phyloP scores from a whole-genome alignment of 2,888 invertebrate species.

The Parasteatoda lunata region DNA sequence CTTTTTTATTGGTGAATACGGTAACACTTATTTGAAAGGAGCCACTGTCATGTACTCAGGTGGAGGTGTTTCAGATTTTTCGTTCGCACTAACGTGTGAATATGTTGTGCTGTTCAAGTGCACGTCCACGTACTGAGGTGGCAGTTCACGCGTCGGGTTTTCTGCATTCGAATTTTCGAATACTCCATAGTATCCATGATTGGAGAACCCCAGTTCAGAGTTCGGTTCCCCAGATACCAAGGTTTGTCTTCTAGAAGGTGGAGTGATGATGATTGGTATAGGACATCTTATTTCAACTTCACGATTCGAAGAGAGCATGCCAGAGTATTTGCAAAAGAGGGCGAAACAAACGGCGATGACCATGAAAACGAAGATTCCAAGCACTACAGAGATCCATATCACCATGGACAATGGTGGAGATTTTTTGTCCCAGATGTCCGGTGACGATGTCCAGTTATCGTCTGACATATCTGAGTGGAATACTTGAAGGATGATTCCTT shows the following conservation, averaged over 20 bases:
- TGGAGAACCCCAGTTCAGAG: background rate
- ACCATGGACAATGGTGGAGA: background rate
- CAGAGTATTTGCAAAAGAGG: background rate
- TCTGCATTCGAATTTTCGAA: background rate
- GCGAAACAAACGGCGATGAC: background rate
- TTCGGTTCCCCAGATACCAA: background rate
- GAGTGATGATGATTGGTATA: background rate
- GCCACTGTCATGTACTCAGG: slow-evolving; percentile 39
- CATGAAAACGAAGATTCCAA: background rate
- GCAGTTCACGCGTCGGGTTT: background rate
- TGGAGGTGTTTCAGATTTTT: background rate
- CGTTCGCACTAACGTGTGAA: background rate
- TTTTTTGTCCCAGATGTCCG: background rate
- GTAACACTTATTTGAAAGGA: slow-evolving; percentile 18
- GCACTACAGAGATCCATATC: slow-evolving; percentile 1
- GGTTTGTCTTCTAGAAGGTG: background rate
- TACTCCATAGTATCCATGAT: background rate
- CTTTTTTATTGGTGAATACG: background rate
- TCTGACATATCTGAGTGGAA: background rate
- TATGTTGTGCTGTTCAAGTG: background rate
- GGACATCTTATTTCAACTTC: background rate
- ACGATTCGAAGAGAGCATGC: background rate
- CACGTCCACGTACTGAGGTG: background rate
- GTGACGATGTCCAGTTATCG: background rate
- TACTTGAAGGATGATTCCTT: background rate